Evolutionary conservation across 2,888 invertebrate species (phyloP), one percentile per base, ranked within the genome.

Genomic region (Papilio gigon): DNA sequence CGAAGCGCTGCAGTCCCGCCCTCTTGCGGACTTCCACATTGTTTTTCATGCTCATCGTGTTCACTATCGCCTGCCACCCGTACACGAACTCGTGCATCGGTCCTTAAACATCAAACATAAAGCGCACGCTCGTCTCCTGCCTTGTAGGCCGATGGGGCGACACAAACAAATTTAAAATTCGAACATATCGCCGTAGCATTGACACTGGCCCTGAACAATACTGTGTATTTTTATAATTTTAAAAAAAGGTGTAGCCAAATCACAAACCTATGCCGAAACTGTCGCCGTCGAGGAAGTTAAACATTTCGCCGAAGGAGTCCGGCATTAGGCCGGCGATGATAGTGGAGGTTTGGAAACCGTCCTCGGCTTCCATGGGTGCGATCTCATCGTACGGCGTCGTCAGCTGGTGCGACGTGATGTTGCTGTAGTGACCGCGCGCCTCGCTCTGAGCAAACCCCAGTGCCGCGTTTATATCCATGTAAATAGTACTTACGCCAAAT

Each of bases 81-180:
- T 92, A 92, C 6, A 92, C 91, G 72, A 92, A 92, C 70, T 91
- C 91, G 73, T 91, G 92, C 90, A 92, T 89, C 8, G 91, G 91
- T 60, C 91, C 91, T 91, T 73, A 20, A 9, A 37, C 37, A 37
- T 12, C 37, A 37, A 4, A 14, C 14, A 12, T 12, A 14, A 3
- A 3, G 37, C 14, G 12, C n/a, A n/a, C n/a, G n/a, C n/a, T 35
- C 33, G 8, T 11, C 40, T 40, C n/a, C 40, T 12, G 4, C 14
- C 12, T 37, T 37, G 14, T 14, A 14, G 37, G 14, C 37, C 12
- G 37, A 12, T 14, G 4, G 14, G 12, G 37, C 14, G 37, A 37
- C 14, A 14, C 14, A 4, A 37, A 37, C 12, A 37, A 12, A n/a
- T n/a, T n/a, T n/a, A n/a, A n/a, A n/a, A n/a, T n/a, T n/a, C n/a